A percentile compares a stretch with the other conserved stretches of the same genome.
Conservation (phyloP, 2,797 vertebrate species). For the Aselliscus stoliczkanus region DNA sequence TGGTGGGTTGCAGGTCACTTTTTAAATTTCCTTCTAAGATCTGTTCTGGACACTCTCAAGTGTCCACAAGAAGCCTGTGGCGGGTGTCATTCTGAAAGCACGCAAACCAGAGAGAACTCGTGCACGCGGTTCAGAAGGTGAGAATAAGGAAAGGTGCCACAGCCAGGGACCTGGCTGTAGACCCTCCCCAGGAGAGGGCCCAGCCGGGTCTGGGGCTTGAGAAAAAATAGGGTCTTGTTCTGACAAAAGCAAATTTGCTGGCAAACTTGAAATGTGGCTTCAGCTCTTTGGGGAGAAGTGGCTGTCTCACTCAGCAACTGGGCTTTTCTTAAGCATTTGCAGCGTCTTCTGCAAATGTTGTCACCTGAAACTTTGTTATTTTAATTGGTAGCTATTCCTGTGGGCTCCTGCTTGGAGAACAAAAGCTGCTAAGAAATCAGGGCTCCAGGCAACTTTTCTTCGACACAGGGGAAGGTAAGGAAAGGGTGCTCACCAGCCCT, state of each 20-base stretch:
- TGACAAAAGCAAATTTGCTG: not conserved
- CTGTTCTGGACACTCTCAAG: not conserved
- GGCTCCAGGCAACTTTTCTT: not conserved
- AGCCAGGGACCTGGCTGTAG: not conserved
- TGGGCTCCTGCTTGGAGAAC: not conserved
- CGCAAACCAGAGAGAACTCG: not conserved
- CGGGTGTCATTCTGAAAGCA: not conserved
- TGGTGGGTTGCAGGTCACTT: too few relatives aligned
- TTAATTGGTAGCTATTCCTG: slow-evolving; percentile 44
- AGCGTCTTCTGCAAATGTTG: not conserved
- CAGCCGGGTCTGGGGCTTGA: not conserved
- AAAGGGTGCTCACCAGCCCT: not conserved
- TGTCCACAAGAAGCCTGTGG: not conserved
- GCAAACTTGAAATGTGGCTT: not conserved
- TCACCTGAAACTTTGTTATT: slow-evolving; percentile 1
- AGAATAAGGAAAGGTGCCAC: not conserved
- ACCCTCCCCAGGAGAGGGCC: not conserved
- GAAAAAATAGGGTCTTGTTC: not conserved
- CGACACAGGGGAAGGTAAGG: not conserved
- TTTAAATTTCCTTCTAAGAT: not conserved
- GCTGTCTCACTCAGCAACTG: not conserved
- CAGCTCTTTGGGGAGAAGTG: not conserved
- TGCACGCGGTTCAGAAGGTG: not conserved
- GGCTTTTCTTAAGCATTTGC: not conserved
- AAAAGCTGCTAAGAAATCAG: slow-evolving; percentile 19